These are phyloP conservation scores for Lucilia cuprina DNA, from an alignment of 1,140 invertebrate genomes.

Conservation along the genomic window DNA sequence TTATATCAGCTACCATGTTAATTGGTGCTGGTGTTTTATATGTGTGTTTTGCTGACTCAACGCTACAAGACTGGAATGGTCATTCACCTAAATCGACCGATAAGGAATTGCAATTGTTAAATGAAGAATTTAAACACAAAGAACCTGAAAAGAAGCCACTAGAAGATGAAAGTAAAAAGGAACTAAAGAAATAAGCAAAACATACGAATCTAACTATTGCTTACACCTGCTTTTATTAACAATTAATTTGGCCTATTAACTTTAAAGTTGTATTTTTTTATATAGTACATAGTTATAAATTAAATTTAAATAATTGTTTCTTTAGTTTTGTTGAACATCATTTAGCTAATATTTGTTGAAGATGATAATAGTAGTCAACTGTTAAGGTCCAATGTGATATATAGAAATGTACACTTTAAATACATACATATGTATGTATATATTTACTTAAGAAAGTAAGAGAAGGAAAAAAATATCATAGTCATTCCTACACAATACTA, in stretches of 20 bases:
- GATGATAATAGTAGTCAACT: neutral
- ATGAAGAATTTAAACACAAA: slow-evolving; percentile 6
- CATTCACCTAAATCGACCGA: slow-evolving; percentile 39
- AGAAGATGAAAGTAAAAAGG: neutral
- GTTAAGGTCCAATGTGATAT: neutral
- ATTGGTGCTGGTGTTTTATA: slow-evolving; percentile 66
- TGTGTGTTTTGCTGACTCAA: slow-evolving; percentile 67
- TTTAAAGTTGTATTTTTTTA: no score
- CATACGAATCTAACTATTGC: no score
- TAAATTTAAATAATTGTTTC: no score
- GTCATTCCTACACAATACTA: neutral
- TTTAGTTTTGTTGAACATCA: neutral
- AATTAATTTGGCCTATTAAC: no score
- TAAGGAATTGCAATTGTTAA: slow-evolving; percentile 47
- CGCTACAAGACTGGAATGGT: slow-evolving; percentile 71
- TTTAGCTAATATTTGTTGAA: no score
- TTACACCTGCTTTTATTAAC: no score
- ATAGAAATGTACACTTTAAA: neutral
- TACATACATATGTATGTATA: no score
- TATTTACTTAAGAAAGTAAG: neutral
- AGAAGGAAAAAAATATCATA: neutral
- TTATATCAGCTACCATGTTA: slow-evolving; percentile 67
- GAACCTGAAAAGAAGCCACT: neutral
- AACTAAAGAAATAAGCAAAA: neutral
- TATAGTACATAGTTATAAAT: no score